These are phyloP conservation scores for Ochlodes sylvanus DNA, from an alignment of 2,888 invertebrate species.

Conservation along the genomic window DNA sequence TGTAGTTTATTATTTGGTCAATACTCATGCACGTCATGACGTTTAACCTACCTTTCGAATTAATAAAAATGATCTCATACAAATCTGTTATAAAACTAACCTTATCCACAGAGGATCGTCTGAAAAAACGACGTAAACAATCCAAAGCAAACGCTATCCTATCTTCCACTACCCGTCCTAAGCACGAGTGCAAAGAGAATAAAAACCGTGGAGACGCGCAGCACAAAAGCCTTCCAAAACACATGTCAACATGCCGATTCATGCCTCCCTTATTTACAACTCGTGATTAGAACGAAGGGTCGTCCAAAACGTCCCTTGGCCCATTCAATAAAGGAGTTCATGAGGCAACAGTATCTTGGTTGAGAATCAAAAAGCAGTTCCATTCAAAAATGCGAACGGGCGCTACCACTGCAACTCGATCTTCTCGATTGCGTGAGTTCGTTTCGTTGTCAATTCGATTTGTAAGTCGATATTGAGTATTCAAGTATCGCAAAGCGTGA, in stretches of 20 bases:
- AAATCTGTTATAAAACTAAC: not conserved
- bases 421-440: not conserved
- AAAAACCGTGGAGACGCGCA: slow-evolving; percentile 9
- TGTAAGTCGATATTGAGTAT: not conserved
- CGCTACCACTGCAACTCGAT: slow-evolving; percentile 20
- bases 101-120: not conserved
- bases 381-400: slow-evolving; percentile 57
- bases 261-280: slow-evolving; percentile 36
- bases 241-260: slow-evolving; percentile 34
- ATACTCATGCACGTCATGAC: too few relatives aligned
- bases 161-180: slow-evolving; percentile 14
- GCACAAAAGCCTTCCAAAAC: slow-evolving; percentile 36
- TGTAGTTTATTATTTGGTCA: too few relatives aligned
- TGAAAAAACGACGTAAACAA: not conserved
- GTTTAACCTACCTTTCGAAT: not conserved
- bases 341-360: slow-evolving; percentile 70
- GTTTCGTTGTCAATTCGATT: not conserved
- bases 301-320: slow-evolving; percentile 33
- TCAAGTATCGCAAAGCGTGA: too few relatives aligned
- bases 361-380: slow-evolving; percentile 66
- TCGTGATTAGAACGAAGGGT: slow-evolving; percentile 39
- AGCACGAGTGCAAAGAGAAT: slow-evolving; percentile 20
- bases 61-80: not conserved
- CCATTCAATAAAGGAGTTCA: slow-evolving; percentile 50
- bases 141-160: not conserved